These are phyloP conservation scores for Sepioteuthis lessoniana DNA, from an alignment of 2,888 invertebrate genomes.

Conservation along the genomic window DNA sequence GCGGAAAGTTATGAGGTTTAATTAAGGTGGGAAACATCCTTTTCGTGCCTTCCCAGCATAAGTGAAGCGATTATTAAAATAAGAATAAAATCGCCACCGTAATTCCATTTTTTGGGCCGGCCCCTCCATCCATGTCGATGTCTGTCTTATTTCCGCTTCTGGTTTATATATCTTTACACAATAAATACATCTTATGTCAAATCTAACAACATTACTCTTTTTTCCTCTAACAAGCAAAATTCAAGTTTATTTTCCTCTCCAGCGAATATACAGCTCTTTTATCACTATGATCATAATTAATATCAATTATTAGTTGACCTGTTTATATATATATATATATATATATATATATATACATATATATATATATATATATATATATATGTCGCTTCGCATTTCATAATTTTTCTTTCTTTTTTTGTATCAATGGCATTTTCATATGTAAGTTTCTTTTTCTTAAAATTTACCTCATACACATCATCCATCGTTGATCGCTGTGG, in stretches of 20 bases:
- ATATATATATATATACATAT: too few species aligned
- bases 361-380: not conserved
- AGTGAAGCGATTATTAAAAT: not conserved
- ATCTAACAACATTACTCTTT: not conserved
- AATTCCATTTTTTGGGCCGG: conserved; percentile 17
- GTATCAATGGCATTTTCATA: not conserved
- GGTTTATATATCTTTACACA: not conserved
- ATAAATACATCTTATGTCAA: not conserved
- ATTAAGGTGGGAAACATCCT: conserved; percentile 4
- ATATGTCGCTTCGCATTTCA: too few species aligned
- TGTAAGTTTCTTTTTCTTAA: not conserved
- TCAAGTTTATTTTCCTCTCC: not conserved
- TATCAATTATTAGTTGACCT: conserved; percentile 33
- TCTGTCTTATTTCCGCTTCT: conserved; percentile 19
- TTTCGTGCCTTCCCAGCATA: not conserved
- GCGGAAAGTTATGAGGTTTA: conserved; percentile 17
- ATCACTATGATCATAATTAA: not conserved
- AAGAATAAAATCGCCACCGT: conserved; percentile 14
- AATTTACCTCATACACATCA: not conserved
- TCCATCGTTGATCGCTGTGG: not conserved
- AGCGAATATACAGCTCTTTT: not conserved
- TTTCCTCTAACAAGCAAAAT: not conserved
- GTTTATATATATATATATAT: too few species aligned
- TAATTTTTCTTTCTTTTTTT: not conserved
- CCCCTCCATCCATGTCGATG: conserved; percentile 6